These are phyloP conservation scores for Podarcis muralis DNA, from an alignment of 2,113 vertebrate genomes.

Conservation along the genomic window DNA sequence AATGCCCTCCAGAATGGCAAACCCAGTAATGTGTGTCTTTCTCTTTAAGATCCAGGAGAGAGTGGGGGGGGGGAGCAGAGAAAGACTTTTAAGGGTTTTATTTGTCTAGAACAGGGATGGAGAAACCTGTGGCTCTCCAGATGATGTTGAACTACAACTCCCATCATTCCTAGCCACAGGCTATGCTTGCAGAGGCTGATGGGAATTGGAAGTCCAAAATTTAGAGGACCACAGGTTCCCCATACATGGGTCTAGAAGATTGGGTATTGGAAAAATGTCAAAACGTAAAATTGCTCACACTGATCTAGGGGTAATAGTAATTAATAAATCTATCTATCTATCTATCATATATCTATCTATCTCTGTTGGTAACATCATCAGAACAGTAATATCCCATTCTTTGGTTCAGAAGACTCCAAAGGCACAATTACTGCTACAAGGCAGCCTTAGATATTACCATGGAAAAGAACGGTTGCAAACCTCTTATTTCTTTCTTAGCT, in stretches of 20 bases:
- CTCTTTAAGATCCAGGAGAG: slow-evolving; percentile 49
- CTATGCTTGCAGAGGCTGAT: too few species aligned
- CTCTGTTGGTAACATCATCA: slow-evolving; percentile 29
- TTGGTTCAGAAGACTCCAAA: not conserved
- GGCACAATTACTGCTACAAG: too few species aligned
- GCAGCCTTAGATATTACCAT: not conserved
- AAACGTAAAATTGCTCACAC: slow-evolving; percentile 11
- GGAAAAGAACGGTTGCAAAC: not conserved
- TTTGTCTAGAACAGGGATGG: slow-evolving; percentile 26
- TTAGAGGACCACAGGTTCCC: too few species aligned
- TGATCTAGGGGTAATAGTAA: slow-evolving; percentile 13
- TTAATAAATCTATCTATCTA: not conserved
- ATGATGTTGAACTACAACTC: too few species aligned
- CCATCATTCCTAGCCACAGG: too few species aligned
- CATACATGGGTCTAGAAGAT: too few species aligned
- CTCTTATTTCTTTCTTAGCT: not conserved
- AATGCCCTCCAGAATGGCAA: slow-evolving; percentile 51
- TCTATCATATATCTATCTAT: too few species aligned
- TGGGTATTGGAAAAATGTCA: not conserved
- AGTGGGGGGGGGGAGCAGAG: slow-evolving; percentile 11
- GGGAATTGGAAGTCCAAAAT: not conserved
- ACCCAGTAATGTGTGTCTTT: slow-evolving; percentile 50
- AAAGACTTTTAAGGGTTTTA: slow-evolving; percentile 52
- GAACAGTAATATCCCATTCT: not conserved
- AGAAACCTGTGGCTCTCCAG: not conserved